Evolutionary conservation across 2,797 vertebrate genomes (phyloP).

Genomic region (Dendrocincla tyrannina): DNA sequence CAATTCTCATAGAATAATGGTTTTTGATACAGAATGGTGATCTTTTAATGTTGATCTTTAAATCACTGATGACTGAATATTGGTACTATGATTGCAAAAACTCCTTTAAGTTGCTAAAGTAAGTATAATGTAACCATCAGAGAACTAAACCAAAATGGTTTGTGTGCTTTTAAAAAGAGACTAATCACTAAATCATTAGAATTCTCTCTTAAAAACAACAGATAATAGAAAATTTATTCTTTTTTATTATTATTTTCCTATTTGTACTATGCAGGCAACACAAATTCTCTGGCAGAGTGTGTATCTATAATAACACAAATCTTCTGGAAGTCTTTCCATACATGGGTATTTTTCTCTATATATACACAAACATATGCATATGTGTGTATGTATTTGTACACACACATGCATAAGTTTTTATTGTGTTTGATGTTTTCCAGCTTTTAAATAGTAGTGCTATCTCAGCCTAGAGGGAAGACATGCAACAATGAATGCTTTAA

Average conservation of each 20-base stretch:
- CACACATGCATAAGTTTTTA: neutral
- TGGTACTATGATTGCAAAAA: neutral
- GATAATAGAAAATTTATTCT: neutral
- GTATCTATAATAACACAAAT: neutral
- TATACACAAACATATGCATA: rapidly evolving
- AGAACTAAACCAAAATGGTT: neutral
- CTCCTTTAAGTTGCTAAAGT: neutral
- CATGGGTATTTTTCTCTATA: neutral
- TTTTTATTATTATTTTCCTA: neutral
- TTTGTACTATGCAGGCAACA: neutral
- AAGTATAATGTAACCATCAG: neutral
- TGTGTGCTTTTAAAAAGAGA: neutral
- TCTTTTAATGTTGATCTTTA: neutral
- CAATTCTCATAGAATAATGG: neutral
- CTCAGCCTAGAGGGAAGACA: neutral
- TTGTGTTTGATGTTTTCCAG: neutral
- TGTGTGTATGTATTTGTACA: too few species aligned
- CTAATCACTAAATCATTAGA: neutral
- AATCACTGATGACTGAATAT: neutral
- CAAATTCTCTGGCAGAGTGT: neutral
- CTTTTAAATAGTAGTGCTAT: neutral
- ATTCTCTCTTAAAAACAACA: neutral
- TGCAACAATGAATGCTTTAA: neutral
- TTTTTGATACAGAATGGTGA: neutral
- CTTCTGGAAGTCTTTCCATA: neutral